A percentile compares a stretch with the other conserved stretches of the same genome.
Evolutionary conservation across 2,113 vertebrate genomes (phyloP).

Genomic region (Australoheros scitulus): DNA sequence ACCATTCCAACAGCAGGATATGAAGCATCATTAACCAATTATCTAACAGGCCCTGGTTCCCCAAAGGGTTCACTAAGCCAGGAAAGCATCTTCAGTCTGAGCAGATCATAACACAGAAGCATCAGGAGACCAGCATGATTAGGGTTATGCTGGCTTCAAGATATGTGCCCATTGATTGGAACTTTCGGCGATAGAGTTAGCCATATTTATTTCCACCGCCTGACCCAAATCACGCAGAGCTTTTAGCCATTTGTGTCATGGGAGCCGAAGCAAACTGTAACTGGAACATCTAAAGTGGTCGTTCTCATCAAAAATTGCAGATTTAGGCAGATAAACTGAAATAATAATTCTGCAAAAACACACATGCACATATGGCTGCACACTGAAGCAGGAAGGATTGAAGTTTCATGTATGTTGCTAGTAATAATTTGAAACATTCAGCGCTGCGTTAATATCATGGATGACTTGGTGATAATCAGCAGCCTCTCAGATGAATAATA

Average conservation of each 20-base stretch:
- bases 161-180: not conserved
- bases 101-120: not conserved
- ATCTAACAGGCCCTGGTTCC: not conserved
- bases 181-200: not conserved
- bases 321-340: not conserved
- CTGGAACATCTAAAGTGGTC: not conserved
- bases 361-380: not conserved
- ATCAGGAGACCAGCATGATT: not conserved
- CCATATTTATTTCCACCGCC: not conserved
- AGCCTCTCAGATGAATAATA: slow-evolving; percentile 14
- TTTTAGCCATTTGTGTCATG: not conserved
- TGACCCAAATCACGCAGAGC: not conserved
- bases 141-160: not conserved
- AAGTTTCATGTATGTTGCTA: not conserved
- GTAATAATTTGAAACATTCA: not conserved
- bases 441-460: not conserved
- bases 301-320: not conserved
- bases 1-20: not conserved
- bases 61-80: not conserved
- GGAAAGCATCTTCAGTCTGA: not conserved
- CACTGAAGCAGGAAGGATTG: not conserved
- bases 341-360: not conserved
- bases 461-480: not conserved
- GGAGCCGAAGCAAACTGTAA: not conserved
- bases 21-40: not conserved